Evolutionary conservation across 2,888 invertebrate genomes (phyloP).

Genomic region (Dichetophora obliterata): DNA sequence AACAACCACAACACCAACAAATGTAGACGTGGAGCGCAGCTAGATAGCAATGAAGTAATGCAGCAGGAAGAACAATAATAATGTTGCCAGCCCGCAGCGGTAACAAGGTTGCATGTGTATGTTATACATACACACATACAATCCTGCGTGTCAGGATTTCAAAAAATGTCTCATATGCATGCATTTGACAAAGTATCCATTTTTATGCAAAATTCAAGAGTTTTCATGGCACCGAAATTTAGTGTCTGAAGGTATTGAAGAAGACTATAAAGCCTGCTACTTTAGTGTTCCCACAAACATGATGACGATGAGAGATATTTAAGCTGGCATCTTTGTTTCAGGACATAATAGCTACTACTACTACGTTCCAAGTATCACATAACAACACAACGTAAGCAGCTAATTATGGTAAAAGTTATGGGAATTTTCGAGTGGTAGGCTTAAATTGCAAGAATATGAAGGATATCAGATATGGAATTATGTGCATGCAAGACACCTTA

Average conservation of each 20-base stretch:
- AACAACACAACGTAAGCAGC: background rate
- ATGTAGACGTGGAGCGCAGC: background rate
- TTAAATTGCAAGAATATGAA: too few relatives aligned
- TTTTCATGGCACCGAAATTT: background rate
- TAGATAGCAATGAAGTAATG: background rate
- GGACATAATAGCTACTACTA: too few relatives aligned
- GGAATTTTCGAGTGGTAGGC: too few relatives aligned
- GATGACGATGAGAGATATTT: background rate
- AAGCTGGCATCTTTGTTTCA: too few relatives aligned
- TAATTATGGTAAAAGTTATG: background rate
- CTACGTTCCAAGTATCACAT: background rate
- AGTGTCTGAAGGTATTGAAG: background rate
- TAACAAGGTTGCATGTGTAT: too few relatives aligned
- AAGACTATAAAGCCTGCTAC: background rate
- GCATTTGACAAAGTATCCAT: background rate
- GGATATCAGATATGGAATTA: too few relatives aligned
- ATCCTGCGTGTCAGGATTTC: background rate
- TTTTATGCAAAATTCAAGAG: background rate
- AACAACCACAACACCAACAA: background rate
- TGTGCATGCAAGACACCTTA: too few relatives aligned
- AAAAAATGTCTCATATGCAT: background rate
- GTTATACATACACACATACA: too few relatives aligned
- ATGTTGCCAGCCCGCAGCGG: slow-evolving; percentile 1
- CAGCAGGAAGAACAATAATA: background rate
- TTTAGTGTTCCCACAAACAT: background rate